Conservation (phyloP, 2,113 vertebrate species). For the Rhea pennata region DNA sequence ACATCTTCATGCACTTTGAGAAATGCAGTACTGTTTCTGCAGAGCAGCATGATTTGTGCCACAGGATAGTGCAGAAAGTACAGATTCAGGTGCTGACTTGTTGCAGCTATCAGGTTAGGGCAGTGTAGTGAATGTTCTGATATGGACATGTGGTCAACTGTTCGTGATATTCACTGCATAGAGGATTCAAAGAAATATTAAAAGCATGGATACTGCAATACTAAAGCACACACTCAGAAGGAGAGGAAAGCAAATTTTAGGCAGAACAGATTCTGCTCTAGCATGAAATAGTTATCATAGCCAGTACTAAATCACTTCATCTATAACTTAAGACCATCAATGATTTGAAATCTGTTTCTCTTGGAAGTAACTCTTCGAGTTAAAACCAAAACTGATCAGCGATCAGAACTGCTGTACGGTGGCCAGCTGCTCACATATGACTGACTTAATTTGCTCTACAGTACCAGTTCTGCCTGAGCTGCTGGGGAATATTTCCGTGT, state of each 20-base stretch:
- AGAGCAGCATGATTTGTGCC: neutral
- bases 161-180: neutral
- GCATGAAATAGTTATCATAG: neutral
- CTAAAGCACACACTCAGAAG: neutral
- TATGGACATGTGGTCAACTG: neutral
- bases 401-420: neutral
- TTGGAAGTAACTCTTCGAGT: neutral
- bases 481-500: neutral
- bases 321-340: neutral
- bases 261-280: neutral
- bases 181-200: neutral
- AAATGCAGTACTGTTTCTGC: neutral
- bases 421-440: neutral
- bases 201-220: neutral
- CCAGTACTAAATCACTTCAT: neutral
- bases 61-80: neutral
- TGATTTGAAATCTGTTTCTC: neutral
- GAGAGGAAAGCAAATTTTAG: neutral
- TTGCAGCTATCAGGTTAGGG: neutral
- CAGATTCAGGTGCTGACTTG: neutral
- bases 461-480: neutral
- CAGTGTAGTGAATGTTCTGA: neutral
- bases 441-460: neutral
- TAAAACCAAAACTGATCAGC: neutral
- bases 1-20: neutral